Conservation (phyloP, 2,797 vertebrate genomes). For the Ceryle rudis region DNA sequence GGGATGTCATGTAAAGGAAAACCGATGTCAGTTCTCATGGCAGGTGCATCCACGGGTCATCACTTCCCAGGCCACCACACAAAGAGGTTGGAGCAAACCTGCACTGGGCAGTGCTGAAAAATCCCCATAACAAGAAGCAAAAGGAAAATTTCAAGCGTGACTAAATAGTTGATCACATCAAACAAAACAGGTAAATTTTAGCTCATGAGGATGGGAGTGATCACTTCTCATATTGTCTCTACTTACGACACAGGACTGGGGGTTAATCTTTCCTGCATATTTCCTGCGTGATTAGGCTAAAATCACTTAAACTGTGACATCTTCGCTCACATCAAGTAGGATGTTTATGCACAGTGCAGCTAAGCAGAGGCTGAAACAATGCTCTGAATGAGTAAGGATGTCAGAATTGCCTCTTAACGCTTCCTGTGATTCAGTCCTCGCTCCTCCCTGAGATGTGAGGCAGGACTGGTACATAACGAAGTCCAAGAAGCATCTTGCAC, state of each 20-base stretch:
- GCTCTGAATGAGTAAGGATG: not conserved
- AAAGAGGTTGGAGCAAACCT: not conserved
- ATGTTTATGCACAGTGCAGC: not conserved
- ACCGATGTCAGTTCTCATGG: not conserved
- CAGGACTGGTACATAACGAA: not conserved
- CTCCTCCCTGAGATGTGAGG: not conserved
- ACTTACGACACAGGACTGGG: not conserved
- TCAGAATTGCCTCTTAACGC: not conserved
- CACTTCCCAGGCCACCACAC: fast-evolving
- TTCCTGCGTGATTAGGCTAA: not conserved
- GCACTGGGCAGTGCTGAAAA: not conserved
- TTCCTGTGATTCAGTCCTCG: not conserved
- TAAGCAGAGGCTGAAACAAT: not conserved
- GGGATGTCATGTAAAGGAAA: not conserved
- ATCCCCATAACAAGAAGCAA: not conserved
- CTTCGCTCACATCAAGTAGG: not conserved
- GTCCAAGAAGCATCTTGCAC: not conserved
- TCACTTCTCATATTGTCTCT: not conserved
- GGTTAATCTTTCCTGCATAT: not conserved
- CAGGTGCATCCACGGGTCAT: not conserved
- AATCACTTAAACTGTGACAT: not conserved
- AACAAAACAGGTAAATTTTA: not conserved
- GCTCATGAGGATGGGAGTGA: not conserved
- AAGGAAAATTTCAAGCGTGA: not conserved
- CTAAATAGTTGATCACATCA: not conserved